Conservation (phyloP, 1,140 invertebrate species). For the Rhyacophila brunnea region DNA sequence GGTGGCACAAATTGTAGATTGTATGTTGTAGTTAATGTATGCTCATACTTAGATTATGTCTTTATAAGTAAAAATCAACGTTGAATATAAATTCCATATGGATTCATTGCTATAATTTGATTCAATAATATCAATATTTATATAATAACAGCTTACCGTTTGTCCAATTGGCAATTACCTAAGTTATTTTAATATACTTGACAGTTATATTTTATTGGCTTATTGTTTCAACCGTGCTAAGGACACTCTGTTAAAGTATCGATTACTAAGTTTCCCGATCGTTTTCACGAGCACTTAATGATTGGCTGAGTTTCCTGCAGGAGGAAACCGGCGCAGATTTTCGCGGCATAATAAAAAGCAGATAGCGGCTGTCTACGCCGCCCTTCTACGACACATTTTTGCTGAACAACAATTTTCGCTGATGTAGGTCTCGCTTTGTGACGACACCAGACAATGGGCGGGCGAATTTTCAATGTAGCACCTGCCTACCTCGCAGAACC, state of each 20-base stretch:
- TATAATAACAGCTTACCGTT: no score
- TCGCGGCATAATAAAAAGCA: conserved; percentile 32
- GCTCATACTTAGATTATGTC: no score
- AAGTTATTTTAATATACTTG: no score
- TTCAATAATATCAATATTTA: no score
- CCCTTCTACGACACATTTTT: neutral
- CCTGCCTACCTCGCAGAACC: conserved; percentile 27
- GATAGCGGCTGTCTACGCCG: conserved; percentile 24
- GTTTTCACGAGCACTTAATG: neutral
- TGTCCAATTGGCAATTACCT: no score
- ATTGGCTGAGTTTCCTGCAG: neutral
- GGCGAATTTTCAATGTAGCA: conserved; percentile 17
- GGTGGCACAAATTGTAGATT: no score
- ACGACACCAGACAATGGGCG: conserved; percentile 26
- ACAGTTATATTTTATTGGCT: no score
- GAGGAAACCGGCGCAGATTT: conserved; percentile 17
- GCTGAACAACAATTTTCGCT: conserved; percentile 23
- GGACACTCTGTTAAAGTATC: neutral
- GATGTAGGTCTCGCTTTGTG: conserved; percentile 34
- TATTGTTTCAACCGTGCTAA: no score
- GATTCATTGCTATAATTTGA: no score
- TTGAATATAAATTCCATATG: no score
- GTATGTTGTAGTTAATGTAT: no score
- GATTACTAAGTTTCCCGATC: neutral
- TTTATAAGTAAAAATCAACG: no score